A percentile compares a stretch with the other conserved stretches of the same genome.
Conservation (phyloP, 1,140 invertebrate genomes). For the Diorhabda carinulata region DNA sequence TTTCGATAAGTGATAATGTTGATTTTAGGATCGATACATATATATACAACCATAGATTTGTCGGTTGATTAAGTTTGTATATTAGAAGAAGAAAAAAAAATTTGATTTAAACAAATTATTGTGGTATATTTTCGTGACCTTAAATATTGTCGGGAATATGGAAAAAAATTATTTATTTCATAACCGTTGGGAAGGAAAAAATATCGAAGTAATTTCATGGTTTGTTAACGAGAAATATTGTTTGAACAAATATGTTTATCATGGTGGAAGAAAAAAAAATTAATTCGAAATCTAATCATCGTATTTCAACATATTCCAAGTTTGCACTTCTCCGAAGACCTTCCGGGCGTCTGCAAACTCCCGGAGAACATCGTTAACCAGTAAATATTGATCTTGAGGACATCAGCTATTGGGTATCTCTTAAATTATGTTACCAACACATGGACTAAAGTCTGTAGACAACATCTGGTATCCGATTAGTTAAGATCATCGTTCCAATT, state of each 20-base stretch:
- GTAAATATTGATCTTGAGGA: no score
- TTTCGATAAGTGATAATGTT: no score
- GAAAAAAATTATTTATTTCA: conserved; percentile 6
- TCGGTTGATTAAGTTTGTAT: not conserved
- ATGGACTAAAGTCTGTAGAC: no score
- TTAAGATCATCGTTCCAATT: no score
- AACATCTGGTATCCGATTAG: no score
- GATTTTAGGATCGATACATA: no score
- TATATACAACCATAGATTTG: no score
- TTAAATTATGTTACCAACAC: no score
- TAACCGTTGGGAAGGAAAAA: not conserved
- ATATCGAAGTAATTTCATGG: conserved; percentile 7
- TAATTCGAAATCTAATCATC: no score
- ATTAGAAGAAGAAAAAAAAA: not conserved
- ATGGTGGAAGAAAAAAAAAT: no score
- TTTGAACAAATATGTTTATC: not conserved
- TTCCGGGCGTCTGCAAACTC: not conserved
- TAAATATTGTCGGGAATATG: not conserved
- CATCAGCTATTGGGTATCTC: no score
- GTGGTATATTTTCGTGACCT: conserved; percentile 9
- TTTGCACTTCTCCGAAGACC: not conserved
- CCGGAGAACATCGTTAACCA: not conserved
- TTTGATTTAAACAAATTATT: not conserved
- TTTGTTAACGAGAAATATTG: conserved; percentile 8
- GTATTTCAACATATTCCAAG: no score